Evolutionary conservation across 2,888 invertebrate species (phyloP).

Genomic region (Orchesella flavescens): DNA sequence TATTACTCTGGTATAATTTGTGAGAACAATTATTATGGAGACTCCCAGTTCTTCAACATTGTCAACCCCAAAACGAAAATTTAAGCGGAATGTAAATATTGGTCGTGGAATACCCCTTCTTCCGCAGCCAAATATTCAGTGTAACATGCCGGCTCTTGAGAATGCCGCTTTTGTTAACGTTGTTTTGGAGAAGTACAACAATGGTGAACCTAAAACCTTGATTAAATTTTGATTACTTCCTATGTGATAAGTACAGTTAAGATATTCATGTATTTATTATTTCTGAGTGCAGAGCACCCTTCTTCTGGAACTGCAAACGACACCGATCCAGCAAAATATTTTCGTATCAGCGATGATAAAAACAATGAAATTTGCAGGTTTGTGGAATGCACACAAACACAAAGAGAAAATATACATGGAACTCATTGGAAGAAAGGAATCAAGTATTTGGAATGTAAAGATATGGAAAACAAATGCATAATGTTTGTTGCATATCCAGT

Average conservation of each 20-base stretch:
- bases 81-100: no score
- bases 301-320: no score
- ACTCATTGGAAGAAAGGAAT: no score
- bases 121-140: slow-evolving; percentile 6
- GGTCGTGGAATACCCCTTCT: slow-evolving; percentile 12
- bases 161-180: slow-evolving; percentile 28
- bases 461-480: not conserved
- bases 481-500: slow-evolving; percentile 39
- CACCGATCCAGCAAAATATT: not conserved
- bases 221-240: not conserved
- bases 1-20: no score
- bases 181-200: slow-evolving; percentile 9
- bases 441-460: slow-evolving; percentile 35
- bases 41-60: no score
- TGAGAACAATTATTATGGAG: no score
- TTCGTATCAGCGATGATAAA: slow-evolving; percentile 29
- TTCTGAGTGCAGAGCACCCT: not conserved
- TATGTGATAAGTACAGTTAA: not conserved
- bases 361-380: slow-evolving; percentile 38
- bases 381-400: not conserved
- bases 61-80: no score
- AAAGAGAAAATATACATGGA: not conserved
- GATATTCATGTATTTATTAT: not conserved
- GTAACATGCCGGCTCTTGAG: not conserved
- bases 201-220: not conserved